These are phyloP conservation scores for Rhinolophus sinicus DNA, from an alignment of 2,113 vertebrate genomes.

Conservation along the genomic window DNA sequence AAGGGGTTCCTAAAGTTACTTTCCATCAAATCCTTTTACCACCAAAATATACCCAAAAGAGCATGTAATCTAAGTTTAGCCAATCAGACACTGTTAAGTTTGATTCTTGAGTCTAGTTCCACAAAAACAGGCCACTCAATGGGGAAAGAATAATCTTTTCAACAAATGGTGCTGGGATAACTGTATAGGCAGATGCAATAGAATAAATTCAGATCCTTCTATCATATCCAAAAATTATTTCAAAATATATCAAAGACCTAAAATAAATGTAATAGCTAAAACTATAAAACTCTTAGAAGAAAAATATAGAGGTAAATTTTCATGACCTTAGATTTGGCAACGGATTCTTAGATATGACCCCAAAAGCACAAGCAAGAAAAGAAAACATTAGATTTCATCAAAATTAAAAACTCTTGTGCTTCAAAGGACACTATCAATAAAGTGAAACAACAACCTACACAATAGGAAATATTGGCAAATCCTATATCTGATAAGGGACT, in stretches of 20 bases:
- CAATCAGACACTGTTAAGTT: background rate
- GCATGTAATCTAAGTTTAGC: background rate
- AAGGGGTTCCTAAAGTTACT: background rate
- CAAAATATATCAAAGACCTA: background rate
- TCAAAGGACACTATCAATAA: background rate
- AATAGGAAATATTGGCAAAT: background rate
- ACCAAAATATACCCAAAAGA: background rate
- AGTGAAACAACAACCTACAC: background rate
- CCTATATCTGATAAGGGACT: background rate
- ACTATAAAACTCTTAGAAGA: background rate
- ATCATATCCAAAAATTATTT: background rate
- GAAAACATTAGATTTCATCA: background rate
- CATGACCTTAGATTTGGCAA: background rate
- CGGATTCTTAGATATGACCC: background rate
- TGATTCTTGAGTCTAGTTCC: background rate
- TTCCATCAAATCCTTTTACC: background rate
- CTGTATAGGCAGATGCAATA: background rate
- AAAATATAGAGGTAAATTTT: background rate
- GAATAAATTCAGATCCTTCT: background rate
- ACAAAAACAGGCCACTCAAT: background rate
- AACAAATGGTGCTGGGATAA: background rate
- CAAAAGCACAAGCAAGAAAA: background rate
- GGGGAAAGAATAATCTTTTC: background rate
- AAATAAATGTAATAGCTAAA: background rate
- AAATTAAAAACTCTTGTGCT: background rate